These are phyloP conservation scores for Tetragonisca angustula DNA, from an alignment of 2,888 invertebrate species.

Conservation along the genomic window DNA sequence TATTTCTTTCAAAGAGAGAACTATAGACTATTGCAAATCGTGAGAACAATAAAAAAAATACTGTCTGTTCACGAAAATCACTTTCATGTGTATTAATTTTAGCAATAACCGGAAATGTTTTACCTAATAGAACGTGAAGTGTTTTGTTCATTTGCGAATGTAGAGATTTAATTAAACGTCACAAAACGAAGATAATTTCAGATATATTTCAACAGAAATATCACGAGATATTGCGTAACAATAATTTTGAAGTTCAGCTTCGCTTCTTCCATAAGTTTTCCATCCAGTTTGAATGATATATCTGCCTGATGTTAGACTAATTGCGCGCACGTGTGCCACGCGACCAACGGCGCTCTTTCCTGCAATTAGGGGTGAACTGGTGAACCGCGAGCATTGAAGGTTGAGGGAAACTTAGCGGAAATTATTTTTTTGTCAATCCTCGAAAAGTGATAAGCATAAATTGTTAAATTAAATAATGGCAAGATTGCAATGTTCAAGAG, in stretches of 20 bases:
- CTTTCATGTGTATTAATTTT: too few relatives aligned
- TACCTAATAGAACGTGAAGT: too few relatives aligned
- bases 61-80: too few relatives aligned
- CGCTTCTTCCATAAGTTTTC: not conserved
- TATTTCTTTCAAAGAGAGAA: too few relatives aligned
- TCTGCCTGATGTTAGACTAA: slow-evolving; percentile 14
- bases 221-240: slow-evolving; percentile 6
- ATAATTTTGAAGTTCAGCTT: slow-evolving; percentile 16
- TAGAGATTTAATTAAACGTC: not conserved
- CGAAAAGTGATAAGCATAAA: not conserved
- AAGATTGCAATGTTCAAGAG: not conserved
- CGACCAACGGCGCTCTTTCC: not conserved
- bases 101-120: too few relatives aligned
- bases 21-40: too few relatives aligned
- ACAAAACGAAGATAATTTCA: not conserved
- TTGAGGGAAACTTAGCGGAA: not conserved
- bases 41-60: too few relatives aligned
- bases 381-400: slow-evolving; percentile 10
- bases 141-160: not conserved
- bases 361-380: not conserved
- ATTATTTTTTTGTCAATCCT: too few relatives aligned
- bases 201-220: not conserved
- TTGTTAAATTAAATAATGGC: not conserved
- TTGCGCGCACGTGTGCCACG: slow-evolving; percentile 26
- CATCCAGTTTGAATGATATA: not conserved